A percentile compares a stretch with the other conserved stretches of the same genome.
Evolutionary conservation across 2,797 vertebrate species (phyloP).

Genomic region (Takifugu ocellatus): DNA sequence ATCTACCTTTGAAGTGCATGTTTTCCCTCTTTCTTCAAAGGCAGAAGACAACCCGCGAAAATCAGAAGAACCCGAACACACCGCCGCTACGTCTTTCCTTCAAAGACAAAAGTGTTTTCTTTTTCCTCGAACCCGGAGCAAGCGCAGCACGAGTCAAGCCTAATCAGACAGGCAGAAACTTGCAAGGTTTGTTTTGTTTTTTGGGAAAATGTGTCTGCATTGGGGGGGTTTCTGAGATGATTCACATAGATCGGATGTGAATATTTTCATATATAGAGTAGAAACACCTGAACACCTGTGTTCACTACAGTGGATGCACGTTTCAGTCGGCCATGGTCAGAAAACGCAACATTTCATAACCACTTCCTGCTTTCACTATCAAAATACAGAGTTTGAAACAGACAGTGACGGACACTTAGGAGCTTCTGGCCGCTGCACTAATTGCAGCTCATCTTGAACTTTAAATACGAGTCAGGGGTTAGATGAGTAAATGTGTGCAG

Average conservation of each 20-base stretch:
- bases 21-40: constrained; percentile 20
- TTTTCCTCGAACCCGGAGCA: too few relatives aligned
- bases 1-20: constrained; percentile 22
- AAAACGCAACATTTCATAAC: neutral
- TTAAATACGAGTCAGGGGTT: too few relatives aligned
- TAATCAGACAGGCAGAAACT: constrained; percentile 4
- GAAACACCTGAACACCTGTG: constrained; percentile 8
- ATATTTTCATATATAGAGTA: constrained; percentile 19
- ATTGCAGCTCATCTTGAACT: too few relatives aligned
- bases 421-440: too few relatives aligned
- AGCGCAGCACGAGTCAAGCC: neutral
- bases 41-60: neutral
- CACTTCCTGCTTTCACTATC: neutral
- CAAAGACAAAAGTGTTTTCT: neutral
- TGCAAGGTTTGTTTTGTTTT: constrained; percentile 30
- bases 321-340: too few relatives aligned
- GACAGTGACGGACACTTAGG: too few relatives aligned
- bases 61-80: neutral
- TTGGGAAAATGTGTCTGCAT: constrained; percentile 28
- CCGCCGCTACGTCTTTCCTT: neutral
- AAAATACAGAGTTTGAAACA: too few relatives aligned
- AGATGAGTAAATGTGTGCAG: too few relatives aligned
- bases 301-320: constrained; percentile 25
- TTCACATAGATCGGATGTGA: constrained; percentile 33
- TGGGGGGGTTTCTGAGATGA: constrained; percentile 41